These are phyloP conservation scores for Calameuta idolon DNA, from an alignment of 2,888 invertebrate species.

Conservation along the genomic window DNA sequence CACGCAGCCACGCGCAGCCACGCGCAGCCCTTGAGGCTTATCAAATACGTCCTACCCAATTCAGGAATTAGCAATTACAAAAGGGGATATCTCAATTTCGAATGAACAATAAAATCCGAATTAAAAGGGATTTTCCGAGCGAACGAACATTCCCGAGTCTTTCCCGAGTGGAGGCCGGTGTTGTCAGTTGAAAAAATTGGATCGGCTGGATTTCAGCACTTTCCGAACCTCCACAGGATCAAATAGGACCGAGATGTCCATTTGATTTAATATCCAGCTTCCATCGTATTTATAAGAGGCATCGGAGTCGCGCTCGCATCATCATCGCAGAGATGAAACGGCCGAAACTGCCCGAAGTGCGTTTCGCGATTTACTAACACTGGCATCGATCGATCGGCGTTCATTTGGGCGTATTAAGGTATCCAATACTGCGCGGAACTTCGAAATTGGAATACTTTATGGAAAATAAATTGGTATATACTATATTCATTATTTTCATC, in stretches of 20 bases:
- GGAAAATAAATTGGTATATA: too few relatives aligned
- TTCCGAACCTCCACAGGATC: constrained; percentile 10
- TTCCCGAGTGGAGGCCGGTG: neutral
- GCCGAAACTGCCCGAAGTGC: too few relatives aligned
- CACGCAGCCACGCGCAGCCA: too few relatives aligned
- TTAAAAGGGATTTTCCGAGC: constrained; percentile 10
- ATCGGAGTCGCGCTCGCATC: too few relatives aligned
- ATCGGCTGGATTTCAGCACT: neutral
- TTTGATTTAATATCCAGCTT: neutral
- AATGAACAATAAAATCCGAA: neutral
- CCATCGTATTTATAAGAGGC: neutral
- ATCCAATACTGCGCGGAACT: too few relatives aligned
- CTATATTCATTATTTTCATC: too few relatives aligned
- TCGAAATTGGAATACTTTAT: too few relatives aligned
- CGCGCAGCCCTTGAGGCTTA: too few relatives aligned
- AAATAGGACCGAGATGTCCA: constrained; percentile 12
- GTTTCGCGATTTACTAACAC: too few relatives aligned
- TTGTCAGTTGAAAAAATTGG: constrained; percentile 8
- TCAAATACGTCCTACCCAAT: neutral
- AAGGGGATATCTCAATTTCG: constrained; percentile 7
- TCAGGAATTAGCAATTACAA: neutral
- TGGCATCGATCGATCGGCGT: too few relatives aligned
- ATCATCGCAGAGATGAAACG: too few relatives aligned
- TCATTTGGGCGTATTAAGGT: too few relatives aligned
- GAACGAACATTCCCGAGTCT: neutral